Percentiles rank a stretch among this genome's conserved stretches.
Conservation (phyloP, 1,140 invertebrate genomes). For the Ceratosolen solmsi region DNA sequence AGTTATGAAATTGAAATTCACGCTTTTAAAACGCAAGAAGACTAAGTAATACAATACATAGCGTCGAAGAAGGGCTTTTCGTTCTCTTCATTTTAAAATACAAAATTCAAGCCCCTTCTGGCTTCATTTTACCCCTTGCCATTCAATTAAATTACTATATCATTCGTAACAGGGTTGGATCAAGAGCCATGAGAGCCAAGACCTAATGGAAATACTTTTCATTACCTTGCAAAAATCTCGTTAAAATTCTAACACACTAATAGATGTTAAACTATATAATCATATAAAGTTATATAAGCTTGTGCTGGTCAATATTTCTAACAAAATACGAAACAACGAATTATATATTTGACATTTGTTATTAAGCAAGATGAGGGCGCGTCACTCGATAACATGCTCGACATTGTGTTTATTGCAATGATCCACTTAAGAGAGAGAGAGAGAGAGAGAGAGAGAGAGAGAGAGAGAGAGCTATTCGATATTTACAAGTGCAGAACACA, state of each 20-base stretch:
- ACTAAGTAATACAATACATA: constrained; percentile 1
- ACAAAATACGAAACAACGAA: too few species aligned
- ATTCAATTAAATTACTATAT: constrained; percentile 43
- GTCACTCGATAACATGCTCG: too few species aligned
- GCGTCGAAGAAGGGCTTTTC: not conserved
- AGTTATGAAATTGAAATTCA: constrained; percentile 15
- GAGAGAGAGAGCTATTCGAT: too few species aligned
- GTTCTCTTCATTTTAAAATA: constrained; percentile 9
- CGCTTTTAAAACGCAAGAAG: not conserved
- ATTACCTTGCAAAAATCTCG: not conserved
- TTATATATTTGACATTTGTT: too few species aligned
- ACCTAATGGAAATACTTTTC: not conserved
- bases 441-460: too few species aligned
- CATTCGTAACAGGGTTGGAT: not conserved
- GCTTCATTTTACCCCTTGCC: not conserved
- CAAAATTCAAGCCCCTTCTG: constrained; percentile 19
- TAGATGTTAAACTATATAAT: too few species aligned
- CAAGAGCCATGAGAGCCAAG: not conserved
- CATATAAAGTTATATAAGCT: too few species aligned
- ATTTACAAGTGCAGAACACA: too few species aligned
- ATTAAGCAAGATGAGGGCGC: too few species aligned
- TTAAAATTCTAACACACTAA: not conserved
- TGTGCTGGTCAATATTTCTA: too few species aligned
- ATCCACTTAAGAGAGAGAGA: too few species aligned
- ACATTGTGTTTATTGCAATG: too few species aligned